Conservation (phyloP, 2,888 invertebrate genomes). For the Gastrophysa polygoni region DNA sequence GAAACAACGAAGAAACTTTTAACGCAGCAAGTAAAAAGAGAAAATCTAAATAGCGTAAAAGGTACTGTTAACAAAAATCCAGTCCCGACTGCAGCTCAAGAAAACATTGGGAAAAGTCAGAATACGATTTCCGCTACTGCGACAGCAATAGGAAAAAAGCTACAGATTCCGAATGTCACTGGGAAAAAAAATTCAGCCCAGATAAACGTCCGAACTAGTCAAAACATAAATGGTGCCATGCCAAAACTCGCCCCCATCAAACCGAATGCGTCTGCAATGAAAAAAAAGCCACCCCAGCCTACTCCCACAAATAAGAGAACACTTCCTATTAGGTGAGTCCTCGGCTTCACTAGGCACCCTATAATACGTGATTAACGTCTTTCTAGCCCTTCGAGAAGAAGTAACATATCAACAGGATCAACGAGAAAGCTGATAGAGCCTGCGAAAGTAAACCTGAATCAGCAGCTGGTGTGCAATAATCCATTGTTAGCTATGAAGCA, state of each 20-base stretch:
- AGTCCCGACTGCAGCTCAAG: too few relatives aligned
- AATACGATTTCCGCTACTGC: too few relatives aligned
- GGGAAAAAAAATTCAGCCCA: too few relatives aligned
- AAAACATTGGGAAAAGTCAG: too few relatives aligned
- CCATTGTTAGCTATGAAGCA: conserved; percentile 52
- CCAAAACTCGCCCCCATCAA: not conserved
- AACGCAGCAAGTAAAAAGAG: not conserved
- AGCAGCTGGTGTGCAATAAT: conserved; percentile 25
- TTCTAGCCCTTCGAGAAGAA: not conserved
- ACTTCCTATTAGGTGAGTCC: too few relatives aligned
- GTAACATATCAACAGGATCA: not conserved
- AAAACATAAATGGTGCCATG: too few relatives aligned
- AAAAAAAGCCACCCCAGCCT: not conserved
- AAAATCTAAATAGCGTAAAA: not conserved
- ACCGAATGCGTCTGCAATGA: not conserved
- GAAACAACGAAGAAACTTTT: not conserved
- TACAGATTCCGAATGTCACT: too few relatives aligned
- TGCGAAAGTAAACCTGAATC: not conserved
- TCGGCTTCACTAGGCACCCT: too few relatives aligned
- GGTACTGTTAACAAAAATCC: not conserved
- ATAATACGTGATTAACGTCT: not conserved
- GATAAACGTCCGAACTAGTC: too few relatives aligned
- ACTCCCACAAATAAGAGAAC: not conserved
- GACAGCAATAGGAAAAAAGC: too few relatives aligned
- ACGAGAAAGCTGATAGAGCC: not conserved